Evolutionary conservation across 2,113 vertebrate genomes (phyloP).

Genomic region (Trichomycterus rosablanca): DNA sequence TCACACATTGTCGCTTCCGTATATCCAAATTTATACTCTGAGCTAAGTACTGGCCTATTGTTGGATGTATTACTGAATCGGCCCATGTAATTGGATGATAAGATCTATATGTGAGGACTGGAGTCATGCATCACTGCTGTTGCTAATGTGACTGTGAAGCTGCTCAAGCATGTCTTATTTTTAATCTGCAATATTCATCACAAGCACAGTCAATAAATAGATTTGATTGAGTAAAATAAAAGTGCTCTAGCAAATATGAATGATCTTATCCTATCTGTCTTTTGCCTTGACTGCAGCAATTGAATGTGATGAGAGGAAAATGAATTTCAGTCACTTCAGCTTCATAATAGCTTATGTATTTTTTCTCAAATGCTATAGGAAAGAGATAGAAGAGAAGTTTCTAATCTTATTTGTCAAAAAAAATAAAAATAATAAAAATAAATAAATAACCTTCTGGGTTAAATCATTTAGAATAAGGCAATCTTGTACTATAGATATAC

Average conservation of each 20-base stretch:
- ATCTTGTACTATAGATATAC: no score
- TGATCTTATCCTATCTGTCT: conserved; percentile 38
- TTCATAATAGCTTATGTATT: neutral
- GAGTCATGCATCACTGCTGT: conserved; percentile 22
- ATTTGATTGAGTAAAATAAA: conserved; percentile 33
- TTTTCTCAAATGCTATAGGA: no score
- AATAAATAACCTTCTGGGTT: no score
- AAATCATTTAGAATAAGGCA: no score
- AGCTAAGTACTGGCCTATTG: conserved; percentile 30
- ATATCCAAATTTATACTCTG: conserved; percentile 21
- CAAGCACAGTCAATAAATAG: conserved; percentile 36
- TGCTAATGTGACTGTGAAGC: conserved; percentile 17
- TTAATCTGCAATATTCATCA: conserved; percentile 37
- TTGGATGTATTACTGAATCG: conserved; percentile 17
- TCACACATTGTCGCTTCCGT: conserved; percentile 1
- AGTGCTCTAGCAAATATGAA: conserved; percentile 33
- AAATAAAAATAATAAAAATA: no score
- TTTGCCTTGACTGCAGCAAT: conserved; percentile 46
- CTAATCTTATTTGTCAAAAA: no score
- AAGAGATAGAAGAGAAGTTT: no score
- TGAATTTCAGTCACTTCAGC: neutral
- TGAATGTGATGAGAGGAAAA: conserved; percentile 33
- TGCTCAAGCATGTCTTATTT: conserved; percentile 22
- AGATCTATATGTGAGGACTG: conserved; percentile 31
- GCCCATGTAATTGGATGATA: conserved; percentile 30